A percentile compares a stretch with the other conserved stretches of the same genome.
These are phyloP conservation scores for Erynnis tages DNA, from an alignment of 2,888 invertebrate species.

Conservation along the genomic window DNA sequence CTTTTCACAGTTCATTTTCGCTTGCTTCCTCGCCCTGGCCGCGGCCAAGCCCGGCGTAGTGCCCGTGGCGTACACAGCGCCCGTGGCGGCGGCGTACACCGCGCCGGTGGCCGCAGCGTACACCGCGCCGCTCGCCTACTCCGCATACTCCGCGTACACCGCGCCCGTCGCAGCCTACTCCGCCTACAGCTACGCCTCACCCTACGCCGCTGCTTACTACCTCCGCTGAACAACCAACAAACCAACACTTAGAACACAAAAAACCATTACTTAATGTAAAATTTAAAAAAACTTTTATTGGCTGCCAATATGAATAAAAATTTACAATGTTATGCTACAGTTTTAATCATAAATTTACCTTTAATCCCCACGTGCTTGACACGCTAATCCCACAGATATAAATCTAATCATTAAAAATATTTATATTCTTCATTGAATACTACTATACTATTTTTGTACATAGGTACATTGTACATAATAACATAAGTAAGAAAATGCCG, in stretches of 20 bases:
- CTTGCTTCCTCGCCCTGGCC: constrained; percentile 68
- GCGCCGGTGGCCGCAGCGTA: constrained; percentile 47
- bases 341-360: too few species aligned
- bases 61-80: constrained; percentile 47
- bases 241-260: neutral
- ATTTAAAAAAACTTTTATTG: neutral
- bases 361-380: too few species aligned
- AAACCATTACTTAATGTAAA: neutral
- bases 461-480: too few species aligned
- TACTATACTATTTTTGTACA: too few species aligned
- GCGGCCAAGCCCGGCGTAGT: constrained; percentile 43
- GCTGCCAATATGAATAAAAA: too few species aligned
- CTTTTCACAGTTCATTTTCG: constrained; percentile 73
- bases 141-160: constrained; percentile 47
- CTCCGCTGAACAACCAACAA: constrained; percentile 31
- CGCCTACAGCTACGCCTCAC: constrained; percentile 46
- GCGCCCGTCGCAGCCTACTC: constrained; percentile 51
- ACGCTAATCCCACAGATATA: too few species aligned
- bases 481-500: too few species aligned
- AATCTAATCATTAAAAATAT: too few species aligned
- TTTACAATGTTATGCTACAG: too few species aligned
- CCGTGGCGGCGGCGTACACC: constrained; percentile 45
- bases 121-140: constrained; percentile 49
- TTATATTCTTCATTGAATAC: too few species aligned
- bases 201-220: constrained; percentile 47